Conservation (phyloP, 2,113 vertebrate genomes). For the Condylura cristata region DNA sequence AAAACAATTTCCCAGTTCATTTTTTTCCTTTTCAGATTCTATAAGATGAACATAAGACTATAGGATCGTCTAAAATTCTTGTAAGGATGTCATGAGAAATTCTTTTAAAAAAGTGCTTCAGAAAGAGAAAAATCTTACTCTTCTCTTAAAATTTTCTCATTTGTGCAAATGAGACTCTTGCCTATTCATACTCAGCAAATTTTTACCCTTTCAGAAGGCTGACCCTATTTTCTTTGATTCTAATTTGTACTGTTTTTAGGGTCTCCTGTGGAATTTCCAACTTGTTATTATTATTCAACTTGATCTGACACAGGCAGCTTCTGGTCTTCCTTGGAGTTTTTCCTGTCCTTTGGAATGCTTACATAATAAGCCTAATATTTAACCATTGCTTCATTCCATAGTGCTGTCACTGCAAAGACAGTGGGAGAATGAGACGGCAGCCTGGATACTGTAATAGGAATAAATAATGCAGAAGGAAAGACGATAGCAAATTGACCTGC, state of each 20-base stretch:
- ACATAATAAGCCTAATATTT: neutral
- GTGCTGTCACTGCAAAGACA: neutral
- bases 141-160: neutral
- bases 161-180: neutral
- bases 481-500: neutral
- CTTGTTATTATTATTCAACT: neutral
- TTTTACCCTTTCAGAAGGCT: neutral
- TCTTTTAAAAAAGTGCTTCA: constrained; percentile 12
- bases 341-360: neutral
- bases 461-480: neutral
- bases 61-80: neutral
- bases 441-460: neutral
- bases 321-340: neutral
- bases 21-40: neutral
- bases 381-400: neutral
- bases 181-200: neutral
- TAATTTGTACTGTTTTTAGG: neutral
- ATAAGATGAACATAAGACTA: neutral
- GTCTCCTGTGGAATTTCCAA: neutral
- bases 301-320: neutral
- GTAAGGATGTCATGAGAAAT: neutral
- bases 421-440: neutral
- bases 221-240: no score
- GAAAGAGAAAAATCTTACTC: neutral
- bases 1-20: neutral